Evolutionary conservation across 2,113 vertebrate genomes (phyloP), one percentile per base, ranked within the genome.

Genomic region (Lepisosteus osseus): DNA sequence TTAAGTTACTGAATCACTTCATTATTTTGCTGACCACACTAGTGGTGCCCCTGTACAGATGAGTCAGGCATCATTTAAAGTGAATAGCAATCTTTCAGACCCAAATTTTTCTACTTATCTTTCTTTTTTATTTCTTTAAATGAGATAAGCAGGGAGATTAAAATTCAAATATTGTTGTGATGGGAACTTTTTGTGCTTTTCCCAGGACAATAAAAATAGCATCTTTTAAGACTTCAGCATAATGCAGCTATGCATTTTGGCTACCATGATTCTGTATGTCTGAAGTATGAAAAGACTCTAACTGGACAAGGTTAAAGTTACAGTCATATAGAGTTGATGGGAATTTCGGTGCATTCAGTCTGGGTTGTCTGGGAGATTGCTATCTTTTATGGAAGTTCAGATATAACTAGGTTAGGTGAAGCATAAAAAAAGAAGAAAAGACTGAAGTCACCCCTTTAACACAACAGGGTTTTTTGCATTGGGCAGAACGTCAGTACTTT

Each of bases 131-230:
- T 51, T 51, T 51, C 47, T 14, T 14, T 59, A 59, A 59, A 14
- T 14, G n/a, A 59, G n/a, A 59, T 11, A 67, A 51, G 45, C 4
- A 54, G 0, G 15, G 9, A 29, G 9, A 51, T 51, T 29, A 29
- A 44, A 45, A 43, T 29, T 51, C 65, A 54, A 5, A 2, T 54
- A 8, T 17, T 51, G 12, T 47, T 17, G 66, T 68, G 40, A 68
- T 17, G 44, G 47, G 29, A 54, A 29, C 17, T 4, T 45, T 7
- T 68, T 68, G 64, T 43, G n/a, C 54, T 15, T 3, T 54, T 7
- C 51, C 9, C 11, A 29, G 29, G n/a, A 17, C 51, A 55, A 54
- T 68, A 68, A 68, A 54, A 54, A 68, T 45, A 44, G 47, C 65
- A 6, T 54, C 65, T 66, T 8, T 14, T 45, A 54, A 47, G 45